These are phyloP conservation scores for Tragelaphus eurycerus DNA, from an alignment of 2,797 vertebrate species.

Conservation along the genomic window DNA sequence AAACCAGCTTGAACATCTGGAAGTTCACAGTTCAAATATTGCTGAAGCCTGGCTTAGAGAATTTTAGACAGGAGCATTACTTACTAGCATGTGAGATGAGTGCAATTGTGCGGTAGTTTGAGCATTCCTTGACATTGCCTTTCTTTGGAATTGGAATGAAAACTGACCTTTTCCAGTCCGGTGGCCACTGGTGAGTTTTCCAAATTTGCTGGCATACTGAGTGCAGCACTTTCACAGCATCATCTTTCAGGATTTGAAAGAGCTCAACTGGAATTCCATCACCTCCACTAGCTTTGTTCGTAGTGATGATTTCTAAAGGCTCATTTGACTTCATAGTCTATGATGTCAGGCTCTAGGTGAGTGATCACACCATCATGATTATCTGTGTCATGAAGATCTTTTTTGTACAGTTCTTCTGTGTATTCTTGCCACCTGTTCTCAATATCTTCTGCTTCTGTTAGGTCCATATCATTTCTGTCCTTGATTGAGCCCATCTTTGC, in stretches of 20 bases:
- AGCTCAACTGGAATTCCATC: neutral
- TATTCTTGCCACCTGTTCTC: neutral
- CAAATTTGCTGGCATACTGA: neutral
- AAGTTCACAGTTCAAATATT: neutral
- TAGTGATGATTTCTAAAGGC: neutral
- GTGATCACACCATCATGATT: neutral
- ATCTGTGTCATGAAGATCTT: rapidly evolving
- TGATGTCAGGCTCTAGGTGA: neutral
- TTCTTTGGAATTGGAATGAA: too few relatives aligned
- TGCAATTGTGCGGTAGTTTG: neutral
- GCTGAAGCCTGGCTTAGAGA: neutral
- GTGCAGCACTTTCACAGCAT: neutral
- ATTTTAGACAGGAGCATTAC: neutral
- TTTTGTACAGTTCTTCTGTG: neutral
- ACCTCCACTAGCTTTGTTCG: too few relatives aligned
- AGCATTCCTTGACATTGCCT: too few relatives aligned
- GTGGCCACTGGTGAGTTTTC: too few relatives aligned
- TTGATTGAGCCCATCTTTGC: neutral
- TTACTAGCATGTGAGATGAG: neutral
- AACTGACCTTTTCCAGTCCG: too few relatives aligned
- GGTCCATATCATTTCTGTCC: neutral
- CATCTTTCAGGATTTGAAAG: neutral
- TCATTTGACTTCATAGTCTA: neutral
- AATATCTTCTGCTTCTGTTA: neutral
- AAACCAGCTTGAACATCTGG: neutral